Conservation (phyloP, 2,113 vertebrate species). For the Macaca nemestrina region DNA sequence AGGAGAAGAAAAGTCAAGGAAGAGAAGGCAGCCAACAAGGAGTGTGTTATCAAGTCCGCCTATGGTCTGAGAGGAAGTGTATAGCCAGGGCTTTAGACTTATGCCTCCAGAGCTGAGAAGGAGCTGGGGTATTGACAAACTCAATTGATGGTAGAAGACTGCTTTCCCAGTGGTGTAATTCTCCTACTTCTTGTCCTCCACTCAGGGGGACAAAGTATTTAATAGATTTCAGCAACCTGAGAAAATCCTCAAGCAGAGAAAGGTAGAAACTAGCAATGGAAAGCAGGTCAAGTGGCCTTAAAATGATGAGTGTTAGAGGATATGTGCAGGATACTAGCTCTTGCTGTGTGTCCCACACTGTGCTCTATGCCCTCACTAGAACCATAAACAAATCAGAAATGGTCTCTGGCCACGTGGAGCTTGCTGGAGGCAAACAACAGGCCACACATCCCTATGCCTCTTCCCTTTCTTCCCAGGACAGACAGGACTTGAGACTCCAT, state of each 20-base stretch:
- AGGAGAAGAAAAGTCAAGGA: not conserved
- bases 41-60: not conserved
- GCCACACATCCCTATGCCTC: not conserved
- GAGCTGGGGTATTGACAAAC: not conserved
- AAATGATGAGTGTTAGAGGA: not conserved
- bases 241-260: not conserved
- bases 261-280: not conserved
- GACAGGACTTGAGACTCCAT: no score
- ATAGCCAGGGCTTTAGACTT: not conserved
- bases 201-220: not conserved
- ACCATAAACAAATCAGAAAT: not conserved
- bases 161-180: not conserved
- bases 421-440: not conserved
- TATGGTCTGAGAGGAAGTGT: fast-evolving
- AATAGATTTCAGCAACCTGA: not conserved
- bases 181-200: not conserved
- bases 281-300: not conserved
- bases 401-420: not conserved
- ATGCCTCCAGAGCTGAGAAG: not conserved
- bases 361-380: not conserved
- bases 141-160: not conserved
- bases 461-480: not conserved
- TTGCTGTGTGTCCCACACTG: not conserved
- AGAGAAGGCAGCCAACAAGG: not conserved
- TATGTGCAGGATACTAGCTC: not conserved